Evolutionary conservation across 2,113 vertebrate genomes (phyloP), one percentile per base, ranked within the genome.

Genomic region (Ammodytes dubius): DNA sequence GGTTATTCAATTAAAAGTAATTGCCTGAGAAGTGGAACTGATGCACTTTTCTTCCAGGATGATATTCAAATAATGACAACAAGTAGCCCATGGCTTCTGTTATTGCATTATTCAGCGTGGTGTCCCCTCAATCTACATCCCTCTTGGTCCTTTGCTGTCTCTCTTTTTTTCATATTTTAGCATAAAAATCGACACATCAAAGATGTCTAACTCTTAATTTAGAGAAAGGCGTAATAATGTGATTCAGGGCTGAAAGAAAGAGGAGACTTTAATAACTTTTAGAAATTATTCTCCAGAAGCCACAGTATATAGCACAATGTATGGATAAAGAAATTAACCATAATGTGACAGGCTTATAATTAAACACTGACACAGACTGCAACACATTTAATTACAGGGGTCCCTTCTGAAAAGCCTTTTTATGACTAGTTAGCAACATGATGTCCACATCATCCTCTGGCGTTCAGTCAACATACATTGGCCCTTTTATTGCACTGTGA

Each of bases 1-100:
- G 90, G 89, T 92, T 94, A 90, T 85, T 90, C 89, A 93, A 92
- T 93, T 92, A 93, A 93, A 93, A 91, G 90, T 92, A 92, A 93
- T 91, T 92, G 91, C 88, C 76, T 53, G 74, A 68, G 70, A 88
- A 85, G 76, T 71, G 81, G 67, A 86, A 70, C 70, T 46, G 75
- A 77, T 70, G 42, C 61, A 43, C 74, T 64, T 59, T 83, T 80
- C 65, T 84, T 83, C 46, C 42, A 61, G 65, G 58, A 65, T 84
- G 76, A 82, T 86, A 88, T 84, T 89, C 81, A 87, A 84, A 65
- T 73, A 81, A 83, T 71, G 86, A 88, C 74, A 89, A 83, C 65
- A 77, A 76, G 88, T 85, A 77, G 75, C 87, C 70, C 45, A 53
- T 46, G 45, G 79, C 35, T 27, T 83, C 72, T 77, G 72, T 87